phyloP scores from a whole-genome alignment of 2,113 vertebrate genomes.

The Desmodus rotundus region DNA sequence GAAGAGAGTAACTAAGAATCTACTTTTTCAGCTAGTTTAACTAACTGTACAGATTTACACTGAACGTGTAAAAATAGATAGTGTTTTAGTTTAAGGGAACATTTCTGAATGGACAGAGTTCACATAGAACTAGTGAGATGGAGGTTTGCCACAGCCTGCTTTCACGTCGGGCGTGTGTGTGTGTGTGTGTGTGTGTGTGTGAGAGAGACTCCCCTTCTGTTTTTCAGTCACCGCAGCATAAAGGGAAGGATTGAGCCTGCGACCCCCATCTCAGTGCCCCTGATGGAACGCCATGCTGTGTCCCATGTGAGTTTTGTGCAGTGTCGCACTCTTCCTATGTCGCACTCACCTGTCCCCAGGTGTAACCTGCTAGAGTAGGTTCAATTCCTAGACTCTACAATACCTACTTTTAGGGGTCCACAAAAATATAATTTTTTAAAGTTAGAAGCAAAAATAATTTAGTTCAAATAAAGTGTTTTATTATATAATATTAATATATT shows the following conservation, averaged over 20 bases:
- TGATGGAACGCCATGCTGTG: background rate
- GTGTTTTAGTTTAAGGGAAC: conserved; percentile 17
- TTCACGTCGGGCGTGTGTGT: background rate
- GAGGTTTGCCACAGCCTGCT: background rate
- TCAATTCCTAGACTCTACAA: background rate
- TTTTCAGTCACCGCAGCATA: background rate
- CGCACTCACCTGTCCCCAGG: background rate
- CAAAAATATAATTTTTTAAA: background rate
- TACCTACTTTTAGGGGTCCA: background rate
- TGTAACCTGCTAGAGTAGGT: background rate
- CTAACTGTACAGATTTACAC: background rate
- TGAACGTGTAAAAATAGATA: background rate
- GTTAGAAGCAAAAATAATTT: background rate
- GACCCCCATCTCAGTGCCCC: background rate
- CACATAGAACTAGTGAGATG: background rate
- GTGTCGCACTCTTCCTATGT: background rate
- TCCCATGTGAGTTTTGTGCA: background rate
- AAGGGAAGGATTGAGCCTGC: background rate
- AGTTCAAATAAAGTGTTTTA: background rate
- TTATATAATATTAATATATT: background rate
- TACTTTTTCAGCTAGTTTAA: background rate
- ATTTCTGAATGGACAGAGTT: background rate
- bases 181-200: background rate
- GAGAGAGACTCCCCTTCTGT: background rate
- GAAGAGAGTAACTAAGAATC: background rate